Base-by-base conservation (phyloP, 2,113 vertebrate species). In the Ictalurus punctatus region DNA sequence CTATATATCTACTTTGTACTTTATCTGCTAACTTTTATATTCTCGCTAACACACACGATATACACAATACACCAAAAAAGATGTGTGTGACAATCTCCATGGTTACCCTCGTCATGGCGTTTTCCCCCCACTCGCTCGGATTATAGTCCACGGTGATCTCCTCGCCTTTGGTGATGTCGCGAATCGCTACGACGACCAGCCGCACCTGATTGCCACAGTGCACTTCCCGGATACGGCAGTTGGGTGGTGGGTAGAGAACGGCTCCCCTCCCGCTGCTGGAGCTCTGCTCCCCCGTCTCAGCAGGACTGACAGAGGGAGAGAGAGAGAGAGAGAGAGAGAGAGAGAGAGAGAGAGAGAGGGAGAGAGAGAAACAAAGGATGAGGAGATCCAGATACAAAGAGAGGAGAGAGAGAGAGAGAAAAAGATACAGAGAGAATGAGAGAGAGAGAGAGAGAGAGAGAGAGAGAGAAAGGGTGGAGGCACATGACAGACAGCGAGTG, bases 101-200 rank as follows among this genome's bases (percentile, higher is more conserved):
- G 83, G 81, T 88, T 86, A 92, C 86, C 83, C 95, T 94, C 65
- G 95, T 95, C 94, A 94, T 86, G 58, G 82, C 61, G 86, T 96
- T 96, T 88, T 96, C 96, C 48, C 95, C 95, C 95, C 95, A 96
- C 89, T 96, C 95, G 0, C 94, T 96, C 90, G 96, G 93, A 90
- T 95, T 96, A 92, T 96, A 96, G 93, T 96, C 95, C 85, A 96
- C 95, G 2, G 95, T 96, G 90, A 96, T 96, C 92, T 96, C 96
- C 92, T 96, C 96, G 16, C 95, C 96, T 80, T 95, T 96, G 89
- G 94, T 91, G 92, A 96, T 96, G 92, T 96, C 95, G 79, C 95
- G 93, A 90, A 96, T 96, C 16, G 96, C 96, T 30, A 96, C 95
- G 37, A 96, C 96, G 0, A 96, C 95, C 85, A 96, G 84, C 4